These are phyloP conservation scores for Macaca mulatta DNA, from an alignment of 2,113 vertebrate genomes.

Conservation along the genomic window DNA sequence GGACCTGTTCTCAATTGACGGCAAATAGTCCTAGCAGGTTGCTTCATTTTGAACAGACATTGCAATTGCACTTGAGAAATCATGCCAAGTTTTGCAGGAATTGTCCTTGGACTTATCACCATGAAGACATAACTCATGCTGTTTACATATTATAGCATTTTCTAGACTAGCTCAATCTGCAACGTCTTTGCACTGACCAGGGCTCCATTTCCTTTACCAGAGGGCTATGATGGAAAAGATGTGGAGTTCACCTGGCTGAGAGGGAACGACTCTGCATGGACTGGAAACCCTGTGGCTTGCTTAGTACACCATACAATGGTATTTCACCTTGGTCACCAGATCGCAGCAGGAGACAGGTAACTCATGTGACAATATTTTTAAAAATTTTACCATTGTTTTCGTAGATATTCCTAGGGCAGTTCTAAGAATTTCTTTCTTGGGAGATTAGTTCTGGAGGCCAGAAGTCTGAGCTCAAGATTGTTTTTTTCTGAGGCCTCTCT, in stretches of 20 bases:
- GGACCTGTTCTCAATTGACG: not conserved
- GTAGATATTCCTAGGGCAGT: no score
- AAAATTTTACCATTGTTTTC: no score
- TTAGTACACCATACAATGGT: constrained; percentile 84
- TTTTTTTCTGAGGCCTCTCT: no score
- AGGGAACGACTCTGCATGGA: constrained; percentile 82
- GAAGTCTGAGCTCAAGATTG: no score
- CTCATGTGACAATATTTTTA: fast-evolving
- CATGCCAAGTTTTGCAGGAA: not conserved
- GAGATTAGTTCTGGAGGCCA: no score
- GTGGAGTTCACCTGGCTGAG: constrained; percentile 84
- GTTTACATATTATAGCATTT: not conserved
- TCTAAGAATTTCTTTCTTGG: no score
- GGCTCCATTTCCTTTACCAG: constrained; percentile 54
- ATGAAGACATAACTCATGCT: no score
- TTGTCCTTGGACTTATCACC: not conserved
- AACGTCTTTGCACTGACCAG: not conserved
- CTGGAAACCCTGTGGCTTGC: constrained; percentile 84
- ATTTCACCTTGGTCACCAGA: constrained; percentile 80
- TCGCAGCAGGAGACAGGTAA: constrained; percentile 87
- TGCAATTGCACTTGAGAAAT: not conserved
- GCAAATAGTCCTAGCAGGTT: not conserved
- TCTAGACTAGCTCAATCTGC: not conserved
- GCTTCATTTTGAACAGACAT: not conserved
- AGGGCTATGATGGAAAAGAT: constrained; percentile 85